Percentiles rank a stretch among this genome's conserved stretches.
phyloP scores from a whole-genome alignment of 1,140 invertebrate genomes.

The Octopus bimaculoides region DNA sequence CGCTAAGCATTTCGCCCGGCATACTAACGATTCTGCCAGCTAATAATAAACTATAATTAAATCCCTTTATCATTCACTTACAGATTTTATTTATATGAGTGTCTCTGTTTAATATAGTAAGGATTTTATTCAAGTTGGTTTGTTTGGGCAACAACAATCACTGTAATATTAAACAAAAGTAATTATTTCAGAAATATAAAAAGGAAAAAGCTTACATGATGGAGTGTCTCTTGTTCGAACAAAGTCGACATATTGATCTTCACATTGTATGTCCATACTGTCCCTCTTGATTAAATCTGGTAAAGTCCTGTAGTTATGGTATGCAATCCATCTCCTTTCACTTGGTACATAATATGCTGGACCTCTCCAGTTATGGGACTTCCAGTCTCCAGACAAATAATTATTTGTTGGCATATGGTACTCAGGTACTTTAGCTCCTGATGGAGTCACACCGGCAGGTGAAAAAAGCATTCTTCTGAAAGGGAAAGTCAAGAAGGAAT shows the following conservation, averaged over 20 bases:
- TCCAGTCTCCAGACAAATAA: slow-evolving; percentile 42
- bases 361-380: slow-evolving; percentile 43
- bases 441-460: not conserved
- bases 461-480: not conserved
- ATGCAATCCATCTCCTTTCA: slow-evolving; percentile 36
- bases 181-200: too few species aligned
- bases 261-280: slow-evolving; percentile 46
- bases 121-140: too few species aligned
- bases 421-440: slow-evolving; percentile 28
- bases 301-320: slow-evolving; percentile 39
- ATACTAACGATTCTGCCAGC: too few species aligned
- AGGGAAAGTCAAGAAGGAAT: not conserved
- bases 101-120: too few species aligned
- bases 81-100: too few species aligned
- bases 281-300: slow-evolving; percentile 40
- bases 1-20: too few species aligned
- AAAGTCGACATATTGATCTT: slow-evolving; percentile 44
- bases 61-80: too few species aligned
- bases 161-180: too few species aligned
- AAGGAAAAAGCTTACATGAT: slow-evolving; percentile 22
- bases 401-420: slow-evolving; percentile 41
- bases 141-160: too few species aligned
- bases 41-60: too few species aligned
- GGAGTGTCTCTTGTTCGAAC: slow-evolving; percentile 36
- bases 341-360: slow-evolving; percentile 49